These are phyloP conservation scores for Tipula confusa DNA, from an alignment of 2,888 invertebrate species.

Conservation along the genomic window DNA sequence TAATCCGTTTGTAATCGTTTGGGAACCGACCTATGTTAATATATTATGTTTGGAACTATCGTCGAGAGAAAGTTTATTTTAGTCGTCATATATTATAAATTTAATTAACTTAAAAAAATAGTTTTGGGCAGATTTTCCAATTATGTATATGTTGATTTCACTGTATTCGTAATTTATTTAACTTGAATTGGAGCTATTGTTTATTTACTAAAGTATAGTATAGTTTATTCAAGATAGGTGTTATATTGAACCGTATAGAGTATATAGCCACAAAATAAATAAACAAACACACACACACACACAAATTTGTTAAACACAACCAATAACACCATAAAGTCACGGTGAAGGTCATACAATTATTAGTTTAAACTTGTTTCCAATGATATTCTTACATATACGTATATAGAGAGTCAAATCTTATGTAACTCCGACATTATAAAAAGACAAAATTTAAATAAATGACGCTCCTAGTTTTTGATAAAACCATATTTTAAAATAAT, in stretches of 20 bases:
- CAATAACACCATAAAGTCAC: neutral
- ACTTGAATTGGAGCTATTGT: neutral
- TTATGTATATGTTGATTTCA: neutral
- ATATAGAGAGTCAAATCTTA: neutral
- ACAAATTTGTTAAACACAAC: neutral
- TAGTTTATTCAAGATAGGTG: neutral
- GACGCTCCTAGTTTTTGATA: neutral
- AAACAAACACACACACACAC: neutral
- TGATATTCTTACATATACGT: neutral
- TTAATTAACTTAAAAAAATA: neutral
- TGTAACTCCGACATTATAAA: neutral
- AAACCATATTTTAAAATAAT: neutral
- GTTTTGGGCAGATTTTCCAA: neutral
- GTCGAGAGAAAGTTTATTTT: neutral
- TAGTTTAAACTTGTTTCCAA: neutral
- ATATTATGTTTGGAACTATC: neutral
- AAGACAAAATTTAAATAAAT: neutral
- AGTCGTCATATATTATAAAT: neutral
- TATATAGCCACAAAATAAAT: too few species aligned
- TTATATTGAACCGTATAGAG: neutral
- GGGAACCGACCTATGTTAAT: neutral
- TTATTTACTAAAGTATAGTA: neutral
- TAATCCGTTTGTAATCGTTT: neutral
- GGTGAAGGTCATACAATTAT: neutral
- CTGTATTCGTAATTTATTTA: neutral